A percentile compares a stretch with the other conserved stretches of the same genome.
Evolutionary conservation across 2,113 vertebrate genomes (phyloP).

Genomic region (Clarias magur): DNA sequence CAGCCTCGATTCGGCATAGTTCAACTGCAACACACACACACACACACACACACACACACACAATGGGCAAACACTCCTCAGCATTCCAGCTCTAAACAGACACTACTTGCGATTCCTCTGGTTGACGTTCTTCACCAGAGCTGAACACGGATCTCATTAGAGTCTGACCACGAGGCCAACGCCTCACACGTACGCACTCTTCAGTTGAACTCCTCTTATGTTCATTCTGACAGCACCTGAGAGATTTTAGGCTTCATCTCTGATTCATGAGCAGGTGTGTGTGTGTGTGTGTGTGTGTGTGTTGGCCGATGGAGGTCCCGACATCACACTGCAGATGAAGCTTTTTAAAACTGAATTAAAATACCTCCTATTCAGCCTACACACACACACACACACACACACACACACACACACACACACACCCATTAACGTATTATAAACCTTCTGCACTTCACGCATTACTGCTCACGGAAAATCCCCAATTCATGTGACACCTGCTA

Average conservation of each 20-base stretch:
- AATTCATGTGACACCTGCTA: background rate
- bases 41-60: background rate
- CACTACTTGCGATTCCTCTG: conserved; percentile 32
- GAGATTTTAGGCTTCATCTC: background rate
- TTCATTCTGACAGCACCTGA: conserved; percentile 8
- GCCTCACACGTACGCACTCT: background rate
- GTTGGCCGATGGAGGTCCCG: too few species aligned
- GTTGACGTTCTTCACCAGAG: background rate
- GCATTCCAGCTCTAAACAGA: conserved; percentile 31
- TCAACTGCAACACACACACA: conserved; percentile 76
- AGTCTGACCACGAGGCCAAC: conserved; percentile 25
- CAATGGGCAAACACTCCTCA: conserved; percentile 14
- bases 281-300: too few species aligned
- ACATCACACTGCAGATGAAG: too few species aligned
- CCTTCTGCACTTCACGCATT: background rate
- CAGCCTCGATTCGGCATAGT: conserved; percentile 93
- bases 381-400: too few species aligned
- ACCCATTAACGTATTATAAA: background rate
- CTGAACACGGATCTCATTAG: conserved; percentile 24
- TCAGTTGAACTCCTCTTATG: background rate
- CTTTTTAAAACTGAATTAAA: too few species aligned
- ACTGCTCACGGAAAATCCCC: background rate
- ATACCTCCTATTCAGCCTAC: too few species aligned
- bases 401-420: too few species aligned
- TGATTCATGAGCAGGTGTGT: background rate